Evolutionary conservation across 2,888 invertebrate species (phyloP), one percentile per base, ranked within the genome.

Genomic region (Baronia brevicornis): DNA sequence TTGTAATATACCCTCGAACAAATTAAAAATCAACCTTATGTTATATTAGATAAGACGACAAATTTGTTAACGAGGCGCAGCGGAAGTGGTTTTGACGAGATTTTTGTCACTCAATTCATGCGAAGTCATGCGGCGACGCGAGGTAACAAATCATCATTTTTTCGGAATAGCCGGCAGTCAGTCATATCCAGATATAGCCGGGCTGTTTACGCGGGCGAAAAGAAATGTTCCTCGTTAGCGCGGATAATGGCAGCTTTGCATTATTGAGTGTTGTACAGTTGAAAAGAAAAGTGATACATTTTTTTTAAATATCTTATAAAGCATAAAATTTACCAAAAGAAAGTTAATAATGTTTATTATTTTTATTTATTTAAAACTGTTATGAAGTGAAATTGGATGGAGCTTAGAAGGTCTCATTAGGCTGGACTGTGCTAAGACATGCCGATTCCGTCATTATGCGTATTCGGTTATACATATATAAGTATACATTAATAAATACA

Each of bases 131-230:
- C 67, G 48, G 57, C 59, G 44, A 61, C 46, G 55, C 48, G 48
- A 48, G 50, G 69, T 68, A 68, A 78, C 79, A 80, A 80, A 79
- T 80, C 80, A 80, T 75, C 59, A 65, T 72, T 78, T 80, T 79
- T 79, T 74, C 62, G 54, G 57, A 54, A 60, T 51, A 58, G 41
- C 55, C 54, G 54, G 48, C 57, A 47, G 51, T 52, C 53, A 48
- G 51, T 48, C 64, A 51, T 63, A 69, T 62, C 64, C 59, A 51
- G 66, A 68, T 68, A 64, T 55, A 61, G 66, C 43, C 43, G 46
- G 55, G 43, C 49, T 49, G 59, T 57, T 61, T 56, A 48, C 58
- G 48, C 44, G 43, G 51, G 51, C 46, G 48, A 57, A 66, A 70
- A 74, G 70, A 75, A 73, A 72, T 69, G 68, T 56, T 41, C 54